Evolutionary conservation across 2,797 vertebrate genomes (phyloP).

Genomic region (Clarias pachynema): DNA sequence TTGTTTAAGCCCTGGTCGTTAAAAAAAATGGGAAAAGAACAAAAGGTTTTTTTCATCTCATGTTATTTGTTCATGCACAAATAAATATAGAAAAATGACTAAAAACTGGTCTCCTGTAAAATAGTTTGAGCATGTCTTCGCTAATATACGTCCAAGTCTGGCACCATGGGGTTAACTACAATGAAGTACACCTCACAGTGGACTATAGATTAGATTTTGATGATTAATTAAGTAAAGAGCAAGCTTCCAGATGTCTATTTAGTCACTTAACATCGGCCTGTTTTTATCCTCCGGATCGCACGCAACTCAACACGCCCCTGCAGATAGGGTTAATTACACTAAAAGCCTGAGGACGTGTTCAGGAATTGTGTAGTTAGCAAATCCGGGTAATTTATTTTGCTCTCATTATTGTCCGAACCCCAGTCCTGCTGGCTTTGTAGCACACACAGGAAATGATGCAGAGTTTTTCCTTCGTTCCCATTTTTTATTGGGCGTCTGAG

Average conservation of each 20-base stretch:
- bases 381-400: constrained; percentile 41
- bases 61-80: too few species aligned
- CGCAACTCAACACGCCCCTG: background rate
- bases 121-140: background rate
- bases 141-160: background rate
- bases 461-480: constrained; percentile 25
- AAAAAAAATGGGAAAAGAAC: too few species aligned
- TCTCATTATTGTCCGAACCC: constrained; percentile 19
- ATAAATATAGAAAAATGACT: too few species aligned
- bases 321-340: constrained; percentile 45
- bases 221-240: constrained; percentile 6
- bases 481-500: background rate
- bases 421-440: constrained; percentile 42
- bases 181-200: background rate
- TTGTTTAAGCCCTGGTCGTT: too few species aligned
- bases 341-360: constrained; percentile 46
- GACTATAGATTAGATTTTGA: background rate
- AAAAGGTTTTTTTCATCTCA: too few species aligned
- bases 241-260: background rate
- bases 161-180: background rate
- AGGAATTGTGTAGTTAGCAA: constrained; percentile 37
- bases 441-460: constrained; percentile 52
- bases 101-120: too few species aligned
- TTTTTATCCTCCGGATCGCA: background rate
- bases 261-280: background rate